Evolutionary conservation across 2,888 invertebrate species (phyloP).

Genomic region (Caenorhabditis angaria): DNA sequence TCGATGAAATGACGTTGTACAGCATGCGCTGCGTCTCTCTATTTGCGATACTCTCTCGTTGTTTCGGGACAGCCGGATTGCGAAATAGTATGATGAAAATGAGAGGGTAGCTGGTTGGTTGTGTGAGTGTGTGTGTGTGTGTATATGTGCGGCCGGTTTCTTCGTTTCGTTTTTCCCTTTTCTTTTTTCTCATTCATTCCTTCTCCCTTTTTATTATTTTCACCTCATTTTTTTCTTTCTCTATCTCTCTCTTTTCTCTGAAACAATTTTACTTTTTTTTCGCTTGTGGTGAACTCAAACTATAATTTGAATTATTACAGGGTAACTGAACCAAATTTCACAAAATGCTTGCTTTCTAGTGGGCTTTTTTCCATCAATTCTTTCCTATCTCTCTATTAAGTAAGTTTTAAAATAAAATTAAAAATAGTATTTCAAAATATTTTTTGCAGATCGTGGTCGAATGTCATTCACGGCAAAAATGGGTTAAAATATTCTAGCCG

Average conservation of each 20-base stretch:
- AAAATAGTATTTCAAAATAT: not conserved
- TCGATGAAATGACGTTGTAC: slow-evolving; percentile 1
- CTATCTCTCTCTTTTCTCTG: not conserved
- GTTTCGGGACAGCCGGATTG: slow-evolving; percentile 9
- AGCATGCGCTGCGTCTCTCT: slow-evolving; percentile 13
- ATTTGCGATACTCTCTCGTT: slow-evolving; percentile 4
- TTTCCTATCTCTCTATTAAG: slow-evolving; percentile 10
- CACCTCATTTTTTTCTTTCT: not conserved
- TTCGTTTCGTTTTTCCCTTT: slow-evolving; percentile 9
- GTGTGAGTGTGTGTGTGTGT: slow-evolving; percentile 9
- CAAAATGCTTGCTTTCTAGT: slow-evolving; percentile 2
- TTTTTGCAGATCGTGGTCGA: not conserved
- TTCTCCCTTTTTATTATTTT: slow-evolving; percentile 1
- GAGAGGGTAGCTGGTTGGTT: slow-evolving; percentile 25
- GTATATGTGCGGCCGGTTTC: slow-evolving; percentile 10
- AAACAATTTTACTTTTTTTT: not conserved
- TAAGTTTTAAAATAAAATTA: not conserved
- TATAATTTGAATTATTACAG: no score
- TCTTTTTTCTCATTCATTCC: slow-evolving; percentile 7
- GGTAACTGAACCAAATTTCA: slow-evolving; percentile 2
- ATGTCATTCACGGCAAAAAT: not conserved
- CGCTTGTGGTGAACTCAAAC: no score
- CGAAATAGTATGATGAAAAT: not conserved
- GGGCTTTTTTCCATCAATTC: slow-evolving; percentile 14
- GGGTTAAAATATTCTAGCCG: not conserved